Base-by-base conservation (phyloP, 2,113 vertebrate species). In the Microcebus murinus region DNA sequence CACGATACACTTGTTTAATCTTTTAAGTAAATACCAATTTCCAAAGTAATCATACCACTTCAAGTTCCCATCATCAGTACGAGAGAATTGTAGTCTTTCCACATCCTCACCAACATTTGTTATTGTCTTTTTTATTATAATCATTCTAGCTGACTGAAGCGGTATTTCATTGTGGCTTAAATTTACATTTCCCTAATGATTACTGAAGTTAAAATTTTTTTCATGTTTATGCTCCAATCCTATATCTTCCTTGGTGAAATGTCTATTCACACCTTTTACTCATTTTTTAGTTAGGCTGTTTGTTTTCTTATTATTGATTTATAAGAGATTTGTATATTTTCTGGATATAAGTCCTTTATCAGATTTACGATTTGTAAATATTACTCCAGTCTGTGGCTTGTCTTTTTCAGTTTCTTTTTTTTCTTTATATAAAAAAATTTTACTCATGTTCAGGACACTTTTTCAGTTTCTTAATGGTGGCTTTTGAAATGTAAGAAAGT, bases 1-100 rank as follows among this genome's bases (percentile, higher is more conserved):
- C 39, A 73, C 59, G 59, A 91, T 86, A 63, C 36, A 52, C 79
- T 48, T 77, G 15, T 67, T 92, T 63, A 67, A 52, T 29, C 48
- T 87, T 81, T 82, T 74, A 92, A 87, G 36, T 92, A 88, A 92
- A 89, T 84, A 52, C 21, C 63, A 70, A 42, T 65, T 17, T 63
- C 21, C 42, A 88, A 88, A 84, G 42, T 89, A 89, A 36, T 4
- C 68, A 39, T 84, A 61, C 34, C 34, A 91, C 21, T 71, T 87
- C 13, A 83, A 71, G 42, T 45, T 89, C 27, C 27, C 67, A 73
- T 29, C 67, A 94, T 67, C 57, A 74, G 27, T 82, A 82, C 52
- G 34, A 88, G 14, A 85, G 67, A 45, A 86, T 73, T 25, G 7
- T 13, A 65, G 4, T 71, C 79, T 73, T 48, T 85, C 82, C 65